Conservation (phyloP, 2,113 vertebrate species). For the Triplophysa tibetana region DNA sequence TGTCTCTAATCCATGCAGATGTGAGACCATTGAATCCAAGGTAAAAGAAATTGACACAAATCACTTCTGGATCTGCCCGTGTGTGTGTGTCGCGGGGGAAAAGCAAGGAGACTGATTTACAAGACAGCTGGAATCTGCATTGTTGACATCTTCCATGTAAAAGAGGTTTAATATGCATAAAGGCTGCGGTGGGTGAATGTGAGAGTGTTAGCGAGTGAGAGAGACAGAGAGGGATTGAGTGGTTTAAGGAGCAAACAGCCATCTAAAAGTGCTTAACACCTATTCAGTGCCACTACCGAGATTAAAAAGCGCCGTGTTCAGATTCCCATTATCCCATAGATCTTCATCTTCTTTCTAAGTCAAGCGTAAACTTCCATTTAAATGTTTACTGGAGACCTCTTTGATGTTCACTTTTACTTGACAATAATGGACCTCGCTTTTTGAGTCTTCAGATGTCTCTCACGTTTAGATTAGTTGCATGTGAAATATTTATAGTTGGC, state of each 20-base stretch:
- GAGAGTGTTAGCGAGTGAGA: background rate
- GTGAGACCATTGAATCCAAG: constrained; percentile 46
- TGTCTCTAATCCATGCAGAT: constrained; percentile 39
- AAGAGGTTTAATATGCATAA: constrained; percentile 44
- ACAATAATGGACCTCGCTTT: background rate
- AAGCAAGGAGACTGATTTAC: constrained; percentile 36
- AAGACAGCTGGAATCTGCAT: constrained; percentile 37
- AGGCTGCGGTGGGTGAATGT: constrained; percentile 15
- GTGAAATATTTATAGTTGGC: background rate
- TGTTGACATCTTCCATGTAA: constrained; percentile 38
- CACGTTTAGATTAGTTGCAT: background rate
- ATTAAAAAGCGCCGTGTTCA: constrained; percentile 29
- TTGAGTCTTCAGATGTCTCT: background rate
- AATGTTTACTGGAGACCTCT: constrained; percentile 21
- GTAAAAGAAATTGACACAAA: constrained; percentile 52
- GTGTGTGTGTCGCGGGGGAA: constrained; percentile 20
- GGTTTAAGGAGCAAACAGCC: constrained; percentile 30
- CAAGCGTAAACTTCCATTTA: constrained; percentile 24
- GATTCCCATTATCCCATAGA: constrained; percentile 2
- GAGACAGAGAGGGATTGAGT: constrained; percentile 18
- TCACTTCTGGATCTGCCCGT: constrained; percentile 36
- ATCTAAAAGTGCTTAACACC: constrained; percentile 39
- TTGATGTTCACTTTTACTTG: constrained; percentile 9
- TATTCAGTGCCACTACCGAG: constrained; percentile 31
- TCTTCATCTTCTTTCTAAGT: constrained; percentile 31